Evolutionary conservation across 2,888 invertebrate genomes (phyloP).

Genomic region (Meiosimyza decipiens): DNA sequence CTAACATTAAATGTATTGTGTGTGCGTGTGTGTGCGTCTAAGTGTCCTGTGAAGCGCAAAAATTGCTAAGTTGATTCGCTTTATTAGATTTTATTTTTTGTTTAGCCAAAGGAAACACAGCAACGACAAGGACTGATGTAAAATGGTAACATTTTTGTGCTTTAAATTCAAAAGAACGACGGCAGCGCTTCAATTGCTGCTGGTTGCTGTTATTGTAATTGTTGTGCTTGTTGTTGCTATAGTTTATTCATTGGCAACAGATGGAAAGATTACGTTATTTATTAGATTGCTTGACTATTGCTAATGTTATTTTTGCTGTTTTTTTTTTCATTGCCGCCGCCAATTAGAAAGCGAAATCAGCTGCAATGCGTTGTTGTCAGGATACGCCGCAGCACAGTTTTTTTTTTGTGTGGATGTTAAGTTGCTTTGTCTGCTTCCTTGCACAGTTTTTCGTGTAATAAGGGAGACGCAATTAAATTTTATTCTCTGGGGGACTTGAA

Average conservation of each 20-base stretch:
- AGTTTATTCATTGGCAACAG: constrained; percentile 11
- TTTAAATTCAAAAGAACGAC: not conserved
- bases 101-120: not conserved
- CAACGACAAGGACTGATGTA: too few species aligned
- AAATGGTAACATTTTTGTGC: not conserved
- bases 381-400: not conserved
- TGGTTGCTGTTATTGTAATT: not conserved
- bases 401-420: not conserved
- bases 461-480: constrained; percentile 25
- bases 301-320: not conserved
- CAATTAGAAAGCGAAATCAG: constrained; percentile 31
- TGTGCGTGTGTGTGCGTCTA: too few species aligned
- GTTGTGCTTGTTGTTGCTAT: not conserved
- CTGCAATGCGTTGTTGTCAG: not conserved
- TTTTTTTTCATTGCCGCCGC: constrained; percentile 5
- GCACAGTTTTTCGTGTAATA: not conserved
- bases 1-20: too few species aligned
- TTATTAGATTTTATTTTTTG: constrained; percentile 16
- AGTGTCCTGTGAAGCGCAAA: too few species aligned
- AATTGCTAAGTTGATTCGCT: constrained; percentile 1
- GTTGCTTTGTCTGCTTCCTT: not conserved
- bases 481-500: not conserved
- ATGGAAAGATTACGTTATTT: constrained; percentile 21
- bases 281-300: not conserved
- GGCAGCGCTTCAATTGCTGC: too few species aligned